Base-by-base conservation (phyloP, 2,888 invertebrate genomes). In the Seira ritae region DNA sequence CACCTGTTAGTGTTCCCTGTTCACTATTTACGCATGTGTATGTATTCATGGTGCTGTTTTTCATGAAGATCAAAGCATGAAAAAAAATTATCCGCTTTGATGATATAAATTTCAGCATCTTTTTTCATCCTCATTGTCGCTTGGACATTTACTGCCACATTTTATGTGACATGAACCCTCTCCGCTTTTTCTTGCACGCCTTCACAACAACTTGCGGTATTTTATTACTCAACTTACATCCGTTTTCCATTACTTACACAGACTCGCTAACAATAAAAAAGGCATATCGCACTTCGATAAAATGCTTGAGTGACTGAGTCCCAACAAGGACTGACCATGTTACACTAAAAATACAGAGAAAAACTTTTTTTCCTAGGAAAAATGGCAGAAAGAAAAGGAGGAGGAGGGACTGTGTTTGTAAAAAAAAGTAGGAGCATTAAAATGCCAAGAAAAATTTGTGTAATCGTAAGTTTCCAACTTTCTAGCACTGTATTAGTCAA, bases 371-470 rank as follows among this genome's bases (percentile, higher is more conserved):
- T 31, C 31, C 31, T 31, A 4, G 3, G 31, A 8, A 31, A 31
- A 22, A 15, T 69, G 17, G 55, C 23, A 50, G 23, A 19, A 22
- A 10, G 22, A n/a, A n/a, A n/a, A 46, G 37, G 15, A 60, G 42
- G 55, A 31, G 31, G 31, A 31, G 31, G 31, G 31, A 31, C 8
- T 2, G 31, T 31, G 3, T 31, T 31, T 8, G 31, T 31, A 31
- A 8, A 31, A 50, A 31, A 50, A 75, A 68, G 60, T 75, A 75
- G 75, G 75, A 68, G 80, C 80, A 80, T 80, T 80, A 80, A 80
- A 80, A 80, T 75, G 80, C 75, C 80, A 80, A 80, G 74, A 75
- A 80, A 31, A 80, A 80, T 80, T 80, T 80, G 80, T 80, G 75
- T 80, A 80, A 80, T 31, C 31, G 31, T 31, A 31, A 31, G 3